These are phyloP conservation scores for Smutsia temminckii DNA, from an alignment of 2,797 vertebrate genomes.

Conservation along the genomic window DNA sequence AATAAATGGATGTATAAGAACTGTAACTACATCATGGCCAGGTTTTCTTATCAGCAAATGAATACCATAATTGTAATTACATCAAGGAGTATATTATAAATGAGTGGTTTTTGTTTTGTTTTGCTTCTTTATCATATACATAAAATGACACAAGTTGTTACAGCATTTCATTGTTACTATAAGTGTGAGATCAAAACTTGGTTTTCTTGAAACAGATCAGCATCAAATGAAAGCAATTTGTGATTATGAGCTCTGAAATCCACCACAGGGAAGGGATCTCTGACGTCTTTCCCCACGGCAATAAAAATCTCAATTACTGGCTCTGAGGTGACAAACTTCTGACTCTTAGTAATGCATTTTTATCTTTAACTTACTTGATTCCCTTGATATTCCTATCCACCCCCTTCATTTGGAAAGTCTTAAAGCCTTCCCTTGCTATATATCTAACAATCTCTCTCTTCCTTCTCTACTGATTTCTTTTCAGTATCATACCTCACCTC, in stretches of 20 bases:
- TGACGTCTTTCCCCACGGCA: not conserved
- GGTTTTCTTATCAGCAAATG: not conserved
- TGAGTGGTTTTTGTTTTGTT: not conserved
- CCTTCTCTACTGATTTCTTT: not conserved
- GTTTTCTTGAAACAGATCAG: not conserved
- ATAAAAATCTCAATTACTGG: not conserved
- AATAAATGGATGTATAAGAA: no score
- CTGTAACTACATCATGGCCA: no score
- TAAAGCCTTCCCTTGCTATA: not conserved
- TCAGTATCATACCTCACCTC: not conserved
- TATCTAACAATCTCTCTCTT: not conserved
- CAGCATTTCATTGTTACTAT: not conserved
- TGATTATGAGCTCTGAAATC: not conserved
- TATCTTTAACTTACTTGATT: not conserved
- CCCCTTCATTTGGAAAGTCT: not conserved
- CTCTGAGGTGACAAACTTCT: not conserved
- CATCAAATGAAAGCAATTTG: not conserved
- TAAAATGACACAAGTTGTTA: not conserved
- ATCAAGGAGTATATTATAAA: not conserved
- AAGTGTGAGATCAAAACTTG: not conserved
- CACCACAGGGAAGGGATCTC: not conserved
- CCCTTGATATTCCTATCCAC: not conserved
- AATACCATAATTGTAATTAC: not conserved
- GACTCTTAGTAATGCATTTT: not conserved
- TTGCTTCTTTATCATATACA: not conserved